These are phyloP conservation scores for Vulpes lagopus DNA, from an alignment of 2,113 vertebrate species.

Conservation along the genomic window DNA sequence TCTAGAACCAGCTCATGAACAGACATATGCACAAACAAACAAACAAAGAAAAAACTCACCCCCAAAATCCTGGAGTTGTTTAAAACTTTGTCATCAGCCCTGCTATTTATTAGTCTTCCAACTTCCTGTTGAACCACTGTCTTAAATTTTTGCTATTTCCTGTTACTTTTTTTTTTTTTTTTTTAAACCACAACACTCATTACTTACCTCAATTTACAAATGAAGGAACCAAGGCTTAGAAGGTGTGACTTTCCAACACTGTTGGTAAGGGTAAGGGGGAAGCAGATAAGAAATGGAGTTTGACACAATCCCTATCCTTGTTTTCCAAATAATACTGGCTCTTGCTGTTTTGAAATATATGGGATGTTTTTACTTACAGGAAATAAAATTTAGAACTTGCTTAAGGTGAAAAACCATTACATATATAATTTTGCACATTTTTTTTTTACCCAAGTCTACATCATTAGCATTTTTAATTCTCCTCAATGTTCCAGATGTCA, in stretches of 20 bases:
- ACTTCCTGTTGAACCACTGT: neutral
- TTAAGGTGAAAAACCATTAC: constrained; percentile 45
- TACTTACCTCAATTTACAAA: constrained; percentile 17
- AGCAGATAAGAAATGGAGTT: neutral
- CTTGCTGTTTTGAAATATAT: constrained; percentile 5
- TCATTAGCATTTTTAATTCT: constrained; percentile 47
- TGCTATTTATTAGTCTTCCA: constrained; percentile 31
- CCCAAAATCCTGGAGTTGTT: neutral
- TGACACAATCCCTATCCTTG: neutral
- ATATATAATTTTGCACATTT: neutral
- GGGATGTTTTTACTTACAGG: constrained; percentile 31
- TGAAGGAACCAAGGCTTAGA: neutral
- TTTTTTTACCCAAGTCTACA: neutral
- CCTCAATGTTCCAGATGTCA: neutral
- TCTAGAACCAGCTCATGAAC: neutral
- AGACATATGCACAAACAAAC: neutral
- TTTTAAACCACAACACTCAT: neutral
- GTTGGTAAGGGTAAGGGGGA: neutral
- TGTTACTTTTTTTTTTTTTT: neutral
- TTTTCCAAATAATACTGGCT: neutral
- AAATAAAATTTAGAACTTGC: constrained; percentile 54
- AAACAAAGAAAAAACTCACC: neutral
- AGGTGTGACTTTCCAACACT: neutral
- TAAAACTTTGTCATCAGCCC: constrained; percentile 16
- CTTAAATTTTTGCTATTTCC: neutral